Evolutionary conservation across 2,113 vertebrate genomes (phyloP).

Genomic region (Ailuropoda melanoleuca): DNA sequence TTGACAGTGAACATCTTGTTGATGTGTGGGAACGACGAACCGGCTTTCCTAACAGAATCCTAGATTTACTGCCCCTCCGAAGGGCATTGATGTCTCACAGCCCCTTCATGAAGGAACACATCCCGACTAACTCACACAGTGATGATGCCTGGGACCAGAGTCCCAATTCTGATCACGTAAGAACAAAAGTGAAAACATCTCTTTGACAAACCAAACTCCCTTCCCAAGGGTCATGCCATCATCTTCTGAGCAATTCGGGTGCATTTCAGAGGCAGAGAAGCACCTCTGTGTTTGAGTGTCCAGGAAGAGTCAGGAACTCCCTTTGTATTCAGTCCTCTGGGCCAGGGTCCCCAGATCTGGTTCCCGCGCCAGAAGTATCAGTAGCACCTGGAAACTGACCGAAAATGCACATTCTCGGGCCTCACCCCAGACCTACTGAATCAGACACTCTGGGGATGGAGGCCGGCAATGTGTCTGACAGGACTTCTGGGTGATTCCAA

Average conservation of each 20-base stretch:
- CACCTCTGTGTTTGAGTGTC: background rate
- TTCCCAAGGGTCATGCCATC: background rate
- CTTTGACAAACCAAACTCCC: conserved; percentile 6
- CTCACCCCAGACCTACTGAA: background rate
- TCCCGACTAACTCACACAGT: background rate
- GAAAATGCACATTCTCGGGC: background rate
- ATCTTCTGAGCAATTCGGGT: background rate
- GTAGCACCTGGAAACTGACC: background rate
- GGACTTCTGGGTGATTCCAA: background rate
- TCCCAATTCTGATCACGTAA: background rate
- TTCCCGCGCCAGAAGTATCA: background rate
- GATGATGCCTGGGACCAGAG: background rate
- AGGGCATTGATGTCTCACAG: background rate
- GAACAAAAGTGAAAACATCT: background rate
- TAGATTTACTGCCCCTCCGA: background rate
- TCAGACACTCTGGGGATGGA: background rate
- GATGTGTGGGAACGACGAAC: background rate
- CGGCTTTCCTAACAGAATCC: background rate
- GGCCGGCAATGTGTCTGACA: background rate
- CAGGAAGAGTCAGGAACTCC: background rate
- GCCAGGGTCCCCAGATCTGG: background rate
- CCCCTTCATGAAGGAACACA: conserved; percentile 14
- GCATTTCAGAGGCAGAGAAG: background rate
- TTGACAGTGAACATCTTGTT: background rate
- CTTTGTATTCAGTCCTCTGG: background rate